These are phyloP conservation scores for Aselliscus stoliczkanus DNA, from an alignment of 2,797 vertebrate species.

Conservation along the genomic window DNA sequence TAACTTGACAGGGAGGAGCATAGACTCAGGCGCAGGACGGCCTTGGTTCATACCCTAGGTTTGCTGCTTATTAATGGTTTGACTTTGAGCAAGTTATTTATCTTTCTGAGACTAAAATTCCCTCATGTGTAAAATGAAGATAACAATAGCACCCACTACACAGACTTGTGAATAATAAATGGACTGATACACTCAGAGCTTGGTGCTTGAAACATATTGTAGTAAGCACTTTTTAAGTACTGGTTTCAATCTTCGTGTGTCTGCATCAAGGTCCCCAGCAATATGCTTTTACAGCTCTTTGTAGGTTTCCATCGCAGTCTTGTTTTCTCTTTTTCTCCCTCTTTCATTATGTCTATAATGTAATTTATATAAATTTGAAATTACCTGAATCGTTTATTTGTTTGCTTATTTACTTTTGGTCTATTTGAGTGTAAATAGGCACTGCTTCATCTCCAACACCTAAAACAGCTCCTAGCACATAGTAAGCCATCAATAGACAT, in stretches of 20 bases:
- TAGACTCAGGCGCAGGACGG: background rate
- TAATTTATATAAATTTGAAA: background rate
- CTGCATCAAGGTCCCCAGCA: background rate
- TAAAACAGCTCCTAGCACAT: background rate
- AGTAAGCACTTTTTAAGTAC: background rate
- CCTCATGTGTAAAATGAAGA: background rate
- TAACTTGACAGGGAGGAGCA: too few species aligned
- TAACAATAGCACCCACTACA: background rate
- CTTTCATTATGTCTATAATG: background rate
- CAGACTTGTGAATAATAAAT: background rate
- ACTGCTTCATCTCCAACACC: background rate
- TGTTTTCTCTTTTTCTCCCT: background rate
- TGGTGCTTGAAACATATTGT: background rate
- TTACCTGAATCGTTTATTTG: background rate
- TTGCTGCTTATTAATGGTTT: background rate
- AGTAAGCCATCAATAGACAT: background rate
- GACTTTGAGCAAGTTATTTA: background rate
- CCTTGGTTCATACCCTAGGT: background rate
- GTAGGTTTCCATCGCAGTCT: background rate
- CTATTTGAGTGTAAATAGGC: background rate
- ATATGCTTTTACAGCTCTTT: background rate
- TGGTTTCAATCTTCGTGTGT: background rate
- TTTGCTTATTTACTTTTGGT: background rate
- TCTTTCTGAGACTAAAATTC: background rate
- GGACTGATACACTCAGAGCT: background rate